phyloP scores from a whole-genome alignment of 2,113 vertebrate genomes.

The Brienomyrus longianalis region DNA sequence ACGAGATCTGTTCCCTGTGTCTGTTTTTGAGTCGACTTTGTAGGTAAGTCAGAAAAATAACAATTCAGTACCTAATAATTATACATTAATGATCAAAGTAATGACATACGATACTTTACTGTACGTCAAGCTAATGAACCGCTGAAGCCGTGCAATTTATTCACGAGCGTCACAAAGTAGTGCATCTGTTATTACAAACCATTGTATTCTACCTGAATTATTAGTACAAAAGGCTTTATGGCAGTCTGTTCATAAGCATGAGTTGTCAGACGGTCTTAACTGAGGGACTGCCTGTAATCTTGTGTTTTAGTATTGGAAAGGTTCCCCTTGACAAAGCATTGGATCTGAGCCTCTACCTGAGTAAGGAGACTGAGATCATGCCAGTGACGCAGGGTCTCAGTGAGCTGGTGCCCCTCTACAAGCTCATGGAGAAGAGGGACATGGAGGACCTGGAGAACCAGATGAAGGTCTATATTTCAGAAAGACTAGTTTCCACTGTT shows the following conservation, averaged over 20 bases:
- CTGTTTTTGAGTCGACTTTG: background rate
- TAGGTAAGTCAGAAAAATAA: background rate
- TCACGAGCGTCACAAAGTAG: background rate
- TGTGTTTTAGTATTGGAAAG: conserved; percentile 60
- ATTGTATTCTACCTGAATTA: background rate
- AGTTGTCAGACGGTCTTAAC: background rate
- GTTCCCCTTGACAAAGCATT: conserved; percentile 75
- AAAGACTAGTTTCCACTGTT: background rate
- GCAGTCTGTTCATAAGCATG: background rate
- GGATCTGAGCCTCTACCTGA: conserved; percentile 77
- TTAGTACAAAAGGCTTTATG: background rate
- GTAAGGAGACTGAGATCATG: conserved; percentile 72
- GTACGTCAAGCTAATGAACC: background rate
- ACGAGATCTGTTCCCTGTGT: background rate
- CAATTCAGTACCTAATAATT: background rate
- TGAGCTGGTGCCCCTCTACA: conserved; percentile 78
- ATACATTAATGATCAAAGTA: background rate
- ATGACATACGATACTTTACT: background rate
- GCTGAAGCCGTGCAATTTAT: background rate
- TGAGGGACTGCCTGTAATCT: background rate
- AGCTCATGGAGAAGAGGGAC: conserved; percentile 77
- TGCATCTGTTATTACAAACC: background rate
- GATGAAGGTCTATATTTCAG: conserved; percentile 10
- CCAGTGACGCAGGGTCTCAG: conserved; percentile 72
- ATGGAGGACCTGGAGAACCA: conserved; percentile 20